Base-by-base conservation (phyloP, 1,140 invertebrate genomes). In the Maconellicoccus hirsutus region DNA sequence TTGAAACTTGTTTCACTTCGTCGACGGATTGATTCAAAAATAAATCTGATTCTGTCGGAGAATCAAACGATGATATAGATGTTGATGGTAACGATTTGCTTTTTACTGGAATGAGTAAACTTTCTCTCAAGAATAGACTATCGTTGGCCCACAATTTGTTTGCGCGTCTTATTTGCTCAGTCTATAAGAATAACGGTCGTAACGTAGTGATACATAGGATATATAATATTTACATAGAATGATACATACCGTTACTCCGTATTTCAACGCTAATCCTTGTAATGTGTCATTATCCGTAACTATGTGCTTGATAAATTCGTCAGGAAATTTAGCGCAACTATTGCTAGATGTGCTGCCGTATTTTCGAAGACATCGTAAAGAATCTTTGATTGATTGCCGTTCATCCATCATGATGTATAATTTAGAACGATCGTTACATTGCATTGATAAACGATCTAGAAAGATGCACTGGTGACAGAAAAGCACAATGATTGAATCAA, bases 201-300 rank as follows among this genome's bases (percentile, higher is more conserved):
- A n/a, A n/a, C n/a, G n/a, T n/a, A n/a, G n/a, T n/a, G n/a, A n/a
- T n/a, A n/a, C n/a, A n/a, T n/a, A n/a, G n/a, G n/a, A n/a, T n/a
- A n/a, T n/a, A n/a, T n/a, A n/a, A n/a, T n/a, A n/a, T 33, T 12
- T 33, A 33, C n/a, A 33, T 75, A n/a, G n/a, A n/a, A n/a, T n/a
- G n/a, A n/a, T n/a, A 86, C 87, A 85, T 84, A 96, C 93, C 78
- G 92, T 92, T 75, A 92, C 89, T 77, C 91, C 89, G 82, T 95
- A 95, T 84, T 91, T 94, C 29, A 96, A 83, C 23, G 93, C 91
- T 74, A 96, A 88, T 75, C 93, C 93, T 83, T 94, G 91, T 72
- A 96, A 81, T n/a, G 93, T 96, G 79, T 96, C 94, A 19, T 85
- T 86, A 77, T 88, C 85, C 26, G 84, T 80, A 72, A 96, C 86